Evolutionary conservation across 2,888 invertebrate species (phyloP).

Genomic region (Notodonta dromedarius): DNA sequence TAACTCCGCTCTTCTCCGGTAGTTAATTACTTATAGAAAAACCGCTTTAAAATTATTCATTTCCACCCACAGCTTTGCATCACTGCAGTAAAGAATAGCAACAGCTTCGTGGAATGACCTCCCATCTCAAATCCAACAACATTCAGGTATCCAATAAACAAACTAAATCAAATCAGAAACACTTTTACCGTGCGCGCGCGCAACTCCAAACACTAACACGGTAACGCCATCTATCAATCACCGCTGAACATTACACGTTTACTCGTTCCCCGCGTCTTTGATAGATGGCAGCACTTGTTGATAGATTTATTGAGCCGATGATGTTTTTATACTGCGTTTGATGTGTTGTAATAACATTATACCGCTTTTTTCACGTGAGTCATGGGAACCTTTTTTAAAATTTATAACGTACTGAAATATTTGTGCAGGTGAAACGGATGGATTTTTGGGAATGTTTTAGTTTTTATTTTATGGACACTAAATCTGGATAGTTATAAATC

Average conservation of each 20-base stretch:
- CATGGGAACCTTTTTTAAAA: constrained; percentile 38
- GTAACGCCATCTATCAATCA: constrained; percentile 78
- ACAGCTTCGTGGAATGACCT: not conserved
- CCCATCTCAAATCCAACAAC: constrained; percentile 6
- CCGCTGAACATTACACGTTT: constrained; percentile 71
- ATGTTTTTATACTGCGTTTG: constrained; percentile 69
- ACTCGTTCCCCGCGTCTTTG: constrained; percentile 58
- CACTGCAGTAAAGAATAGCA: too few species aligned
- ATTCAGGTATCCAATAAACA: constrained; percentile 51
- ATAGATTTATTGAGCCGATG: constrained; percentile 67
- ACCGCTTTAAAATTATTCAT: too few species aligned
- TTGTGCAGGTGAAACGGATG: constrained; percentile 44
- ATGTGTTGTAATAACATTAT: constrained; percentile 67
- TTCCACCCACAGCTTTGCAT: not conserved
- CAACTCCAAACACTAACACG: constrained; percentile 39
- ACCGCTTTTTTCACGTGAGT: constrained; percentile 48
- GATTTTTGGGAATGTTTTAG: constrained; percentile 36
- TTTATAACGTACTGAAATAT: constrained; percentile 43
- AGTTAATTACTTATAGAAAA: too few species aligned
- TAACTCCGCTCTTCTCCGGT: too few species aligned
- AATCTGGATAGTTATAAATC: not conserved
- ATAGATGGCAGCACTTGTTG: constrained; percentile 77
- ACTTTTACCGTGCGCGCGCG: constrained; percentile 54
- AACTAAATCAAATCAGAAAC: constrained; percentile 55
- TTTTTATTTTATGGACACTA: constrained; percentile 26